Evolutionary conservation across 1,140 invertebrate species (phyloP), one percentile per base, ranked within the genome.

Genomic region (Araneus ventricosus): DNA sequence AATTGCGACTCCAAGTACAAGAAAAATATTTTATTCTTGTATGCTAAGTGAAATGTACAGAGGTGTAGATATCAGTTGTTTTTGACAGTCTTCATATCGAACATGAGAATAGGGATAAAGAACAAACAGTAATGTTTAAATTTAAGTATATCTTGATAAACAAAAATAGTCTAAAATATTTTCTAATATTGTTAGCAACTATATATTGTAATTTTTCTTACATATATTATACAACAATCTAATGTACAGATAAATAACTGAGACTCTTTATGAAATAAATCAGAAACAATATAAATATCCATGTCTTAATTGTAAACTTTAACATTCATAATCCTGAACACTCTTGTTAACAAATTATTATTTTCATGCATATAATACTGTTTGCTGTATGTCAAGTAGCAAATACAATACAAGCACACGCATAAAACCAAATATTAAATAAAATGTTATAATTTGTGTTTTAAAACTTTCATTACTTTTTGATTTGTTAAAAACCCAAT

Each of bases 21-120:
- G 70, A 75, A 75, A 75, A 75, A 75, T 75, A 75, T 34, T 75
- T 75, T 75, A 75, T 75, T 75, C 34, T 75, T 34, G 70, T 34
- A 34, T 75, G 5, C 70, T 75, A 52, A 75, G 17, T 75, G 70
- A 75, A 75, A 75, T 75, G 20, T 75, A 75, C 70, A 75, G 30
- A 75, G 59, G 30, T 75, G 14, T 75, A 34, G 34, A 75, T 20
- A 75, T 17, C 30, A 30, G 67, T 14, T 17, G 34, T 75, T 37
- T 34, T 14, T 5, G 34, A 75, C 17, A 6, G 30, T 5, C 34
- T 22, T 75, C 30, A 22, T 34, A 20, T 75, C 27, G 30, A 37
- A 20, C 70, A 34, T 37, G 34, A 75, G 70, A 27, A 75, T 34
- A 52, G 14, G 20, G 30, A 37, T 37, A 30, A 75, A 75, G 70